Evolutionary conservation across 1,140 invertebrate species (phyloP).

Genomic region (Amyelois transitella): DNA sequence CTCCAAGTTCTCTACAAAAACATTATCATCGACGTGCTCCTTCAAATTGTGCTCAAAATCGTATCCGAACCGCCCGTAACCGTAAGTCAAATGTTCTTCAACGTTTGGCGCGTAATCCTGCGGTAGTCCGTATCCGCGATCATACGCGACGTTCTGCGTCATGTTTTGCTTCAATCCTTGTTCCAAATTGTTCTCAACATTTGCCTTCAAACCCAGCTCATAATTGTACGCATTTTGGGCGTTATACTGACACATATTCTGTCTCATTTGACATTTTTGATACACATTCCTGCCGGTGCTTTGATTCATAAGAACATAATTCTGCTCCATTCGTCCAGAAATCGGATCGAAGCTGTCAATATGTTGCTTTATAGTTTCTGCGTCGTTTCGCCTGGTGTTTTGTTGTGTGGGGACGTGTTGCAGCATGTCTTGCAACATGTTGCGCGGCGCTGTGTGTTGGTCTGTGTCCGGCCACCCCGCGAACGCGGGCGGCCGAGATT

Average conservation of each 20-base stretch:
- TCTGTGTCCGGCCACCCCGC: not conserved
- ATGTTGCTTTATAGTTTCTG: not conserved
- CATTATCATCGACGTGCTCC: too few species aligned
- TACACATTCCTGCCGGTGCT: not conserved
- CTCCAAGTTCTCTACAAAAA: too few species aligned
- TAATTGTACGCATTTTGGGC: not conserved
- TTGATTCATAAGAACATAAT: not conserved
- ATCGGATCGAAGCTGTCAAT: not conserved
- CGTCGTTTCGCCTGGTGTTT: not conserved
- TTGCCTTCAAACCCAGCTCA: not conserved
- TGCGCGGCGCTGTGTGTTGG: not conserved
- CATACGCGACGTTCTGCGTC: too few species aligned
- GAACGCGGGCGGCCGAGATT: not conserved
- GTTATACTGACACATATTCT: not conserved
- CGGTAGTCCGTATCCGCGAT: too few species aligned
- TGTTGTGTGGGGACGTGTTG: not conserved
- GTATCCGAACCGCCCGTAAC: too few species aligned
- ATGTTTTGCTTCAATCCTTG: too few species aligned
- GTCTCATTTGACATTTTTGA: not conserved
- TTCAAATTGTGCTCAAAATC: too few species aligned
- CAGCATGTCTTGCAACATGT: not conserved
- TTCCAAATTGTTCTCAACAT: too few species aligned
- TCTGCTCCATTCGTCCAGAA: not conserved
- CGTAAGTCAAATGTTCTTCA: too few species aligned
- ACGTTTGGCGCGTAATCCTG: too few species aligned